Conservation (phyloP, 64 coral and sea anemone genomes). For the Montipora efflorescens region DNA sequence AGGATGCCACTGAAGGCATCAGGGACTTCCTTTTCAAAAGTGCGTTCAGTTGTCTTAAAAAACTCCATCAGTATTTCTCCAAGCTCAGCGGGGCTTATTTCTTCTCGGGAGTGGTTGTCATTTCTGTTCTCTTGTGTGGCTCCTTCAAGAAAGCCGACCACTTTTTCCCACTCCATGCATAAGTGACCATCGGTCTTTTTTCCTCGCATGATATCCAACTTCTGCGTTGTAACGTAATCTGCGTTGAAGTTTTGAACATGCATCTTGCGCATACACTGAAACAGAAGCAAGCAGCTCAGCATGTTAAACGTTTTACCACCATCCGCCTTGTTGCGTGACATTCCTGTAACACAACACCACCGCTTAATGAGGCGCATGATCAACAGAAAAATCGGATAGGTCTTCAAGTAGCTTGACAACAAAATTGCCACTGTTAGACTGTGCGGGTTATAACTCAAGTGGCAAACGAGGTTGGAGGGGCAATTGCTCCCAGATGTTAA, state of each 20-base stretch:
- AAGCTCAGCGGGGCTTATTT: neutral
- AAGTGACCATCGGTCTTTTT: neutral
- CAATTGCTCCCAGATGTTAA: neutral
- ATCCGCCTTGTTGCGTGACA: constrained; percentile 75
- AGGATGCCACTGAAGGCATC: constrained; percentile 61
- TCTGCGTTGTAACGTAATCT: neutral
- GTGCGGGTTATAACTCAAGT: constrained; percentile 80
- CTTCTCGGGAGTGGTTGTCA: neutral
- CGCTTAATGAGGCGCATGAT: constrained; percentile 78
- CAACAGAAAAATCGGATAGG: constrained; percentile 71
- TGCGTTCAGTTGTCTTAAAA: constrained; percentile 46
- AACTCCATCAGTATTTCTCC: constrained; percentile 77
- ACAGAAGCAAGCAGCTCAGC: constrained; percentile 72
- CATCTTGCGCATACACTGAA: constrained; percentile 66
- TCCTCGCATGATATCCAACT: neutral
- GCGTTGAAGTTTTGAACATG: constrained; percentile 39
- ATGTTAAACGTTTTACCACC: constrained; percentile 66
- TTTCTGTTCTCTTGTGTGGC: neutral
- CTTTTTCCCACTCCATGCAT: neutral
- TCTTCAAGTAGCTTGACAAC: constrained; percentile 72
- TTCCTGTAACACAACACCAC: constrained; percentile 78
- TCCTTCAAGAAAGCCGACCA: neutral
- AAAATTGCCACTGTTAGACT: constrained; percentile 67
- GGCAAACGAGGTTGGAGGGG: constrained; percentile 11
- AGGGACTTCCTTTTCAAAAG: constrained; percentile 60